phyloP scores from a whole-genome alignment of 2,113 vertebrate genomes.

The Perognathus longimembris region DNA sequence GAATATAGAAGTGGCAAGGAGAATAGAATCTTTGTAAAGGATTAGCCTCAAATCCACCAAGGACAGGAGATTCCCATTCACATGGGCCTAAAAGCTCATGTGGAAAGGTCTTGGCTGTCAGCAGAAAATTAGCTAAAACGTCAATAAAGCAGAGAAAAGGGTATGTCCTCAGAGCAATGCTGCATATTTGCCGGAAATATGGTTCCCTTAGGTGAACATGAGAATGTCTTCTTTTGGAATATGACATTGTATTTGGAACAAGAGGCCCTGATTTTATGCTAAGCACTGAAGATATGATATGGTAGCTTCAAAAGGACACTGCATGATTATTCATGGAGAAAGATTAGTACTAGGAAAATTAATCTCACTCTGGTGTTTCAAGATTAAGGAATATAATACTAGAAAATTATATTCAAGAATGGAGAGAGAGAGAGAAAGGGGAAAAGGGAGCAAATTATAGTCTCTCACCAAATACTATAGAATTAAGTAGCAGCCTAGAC shows the following conservation, averaged over 20 bases:
- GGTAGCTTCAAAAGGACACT: neutral
- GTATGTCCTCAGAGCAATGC: neutral
- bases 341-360: conserved; percentile 50
- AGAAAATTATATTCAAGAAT: neutral
- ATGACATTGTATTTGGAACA: neutral
- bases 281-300: conserved; percentile 21
- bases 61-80: neutral
- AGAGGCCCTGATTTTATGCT: neutral
- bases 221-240: neutral
- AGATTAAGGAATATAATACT: neutral
- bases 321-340: conserved; percentile 12
- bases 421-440: neutral
- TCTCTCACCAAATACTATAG: neutral
- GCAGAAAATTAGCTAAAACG: neutral
- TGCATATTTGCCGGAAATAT: neutral
- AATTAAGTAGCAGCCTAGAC: conserved; percentile 27
- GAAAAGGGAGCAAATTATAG: neutral
- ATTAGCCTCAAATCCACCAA: neutral
- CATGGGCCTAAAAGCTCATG: neutral
- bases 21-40: neutral
- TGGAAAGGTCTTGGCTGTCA: neutral
- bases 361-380: conserved; percentile 28
- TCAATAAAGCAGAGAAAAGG: neutral
- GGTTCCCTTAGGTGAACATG: neutral
- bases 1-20: neutral